phyloP scores from a whole-genome alignment of 2,113 vertebrate species.

The Pheucticus melanocephalus region DNA sequence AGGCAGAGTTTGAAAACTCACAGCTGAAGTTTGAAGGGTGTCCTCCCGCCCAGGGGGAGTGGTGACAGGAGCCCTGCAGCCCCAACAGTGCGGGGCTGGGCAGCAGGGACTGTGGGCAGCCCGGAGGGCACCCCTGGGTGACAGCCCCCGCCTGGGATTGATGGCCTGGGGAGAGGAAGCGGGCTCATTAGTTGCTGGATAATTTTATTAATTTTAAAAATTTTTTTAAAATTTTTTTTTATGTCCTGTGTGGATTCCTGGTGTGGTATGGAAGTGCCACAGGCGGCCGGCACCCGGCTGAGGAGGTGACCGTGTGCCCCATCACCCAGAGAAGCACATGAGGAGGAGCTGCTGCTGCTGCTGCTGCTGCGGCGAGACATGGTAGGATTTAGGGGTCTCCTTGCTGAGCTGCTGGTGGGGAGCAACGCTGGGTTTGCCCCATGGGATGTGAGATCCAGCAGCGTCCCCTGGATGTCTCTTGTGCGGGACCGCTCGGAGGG shows the following conservation, averaged over 20 bases:
- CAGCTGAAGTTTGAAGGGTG: conserved; percentile 13
- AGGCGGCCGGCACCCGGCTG: rapidly evolving
- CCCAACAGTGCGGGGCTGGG: rapidly evolving
- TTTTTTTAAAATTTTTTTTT: too few relatives aligned
- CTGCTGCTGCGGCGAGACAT: neutral
- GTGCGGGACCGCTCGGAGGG: neutral
- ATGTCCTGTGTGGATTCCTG: neutral
- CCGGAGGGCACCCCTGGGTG: neutral
- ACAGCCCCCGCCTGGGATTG: neutral
- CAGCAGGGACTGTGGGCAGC: neutral
- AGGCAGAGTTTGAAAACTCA: neutral
- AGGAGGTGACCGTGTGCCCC: neutral
- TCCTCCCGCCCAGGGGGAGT: rapidly evolving
- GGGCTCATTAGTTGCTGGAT: neutral
- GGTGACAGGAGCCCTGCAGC: neutral
- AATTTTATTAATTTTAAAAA: neutral
- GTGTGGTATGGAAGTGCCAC: neutral
- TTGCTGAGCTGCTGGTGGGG: neutral
- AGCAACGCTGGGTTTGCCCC: neutral
- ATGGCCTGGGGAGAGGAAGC: neutral
- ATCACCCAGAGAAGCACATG: neutral
- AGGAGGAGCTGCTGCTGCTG: neutral
- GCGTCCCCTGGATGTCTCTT: rapidly evolving
- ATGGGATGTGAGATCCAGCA: rapidly evolving
- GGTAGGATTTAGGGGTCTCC: conserved; percentile 26